Evolutionary conservation across 2,888 invertebrate species (phyloP), one percentile per base, ranked within the genome.

Genomic region (Melanargia galathea): DNA sequence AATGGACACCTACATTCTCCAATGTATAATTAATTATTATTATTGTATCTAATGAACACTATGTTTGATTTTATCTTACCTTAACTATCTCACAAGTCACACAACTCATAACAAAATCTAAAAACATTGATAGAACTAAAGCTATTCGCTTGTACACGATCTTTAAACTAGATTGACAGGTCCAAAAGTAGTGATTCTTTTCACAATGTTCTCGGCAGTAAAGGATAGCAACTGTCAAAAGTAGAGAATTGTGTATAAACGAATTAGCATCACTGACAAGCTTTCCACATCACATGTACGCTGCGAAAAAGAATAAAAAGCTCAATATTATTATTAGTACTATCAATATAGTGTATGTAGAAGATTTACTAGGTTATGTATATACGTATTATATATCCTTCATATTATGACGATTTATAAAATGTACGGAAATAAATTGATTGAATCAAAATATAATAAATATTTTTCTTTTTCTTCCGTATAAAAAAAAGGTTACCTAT

Each of bases 1-100:
- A 68, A 65, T 63, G 65, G 66, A 70, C 63, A 35, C 11, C 65
- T 59, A 45, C 52, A 62, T 43, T 54, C 13, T 20, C 35, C 43
- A 63, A 55, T 18, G 45, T 63, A 57, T 40, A 40, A 40, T 66
- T n/a, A n/a, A n/a, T n/a, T n/a, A n/a, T n/a, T n/a, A n/a, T n/a
- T 70, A 70, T 71, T 70, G 65, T 70, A 66, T 64, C 55, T 62
- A 69, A 61, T 69, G 70, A 70, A 70, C 67, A 71, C 70, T 43
- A 62, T 35, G 22, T 46, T 62, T 65, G 26, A 20, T 35, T 22
- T 49, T 33, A 40, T 24, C 16, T 30, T 26, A 40, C 55, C 43
- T 43, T 40, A 48, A 57, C 22, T 18, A 57, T 56, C 61, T 11
- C 35, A 52, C 20, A 20, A 30, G n/a, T n/a, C n/a, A n/a, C n/a